These are phyloP conservation scores for Chamaetylas fuelleborni DNA, from an alignment of 2,113 vertebrate species.

Conservation along the genomic window DNA sequence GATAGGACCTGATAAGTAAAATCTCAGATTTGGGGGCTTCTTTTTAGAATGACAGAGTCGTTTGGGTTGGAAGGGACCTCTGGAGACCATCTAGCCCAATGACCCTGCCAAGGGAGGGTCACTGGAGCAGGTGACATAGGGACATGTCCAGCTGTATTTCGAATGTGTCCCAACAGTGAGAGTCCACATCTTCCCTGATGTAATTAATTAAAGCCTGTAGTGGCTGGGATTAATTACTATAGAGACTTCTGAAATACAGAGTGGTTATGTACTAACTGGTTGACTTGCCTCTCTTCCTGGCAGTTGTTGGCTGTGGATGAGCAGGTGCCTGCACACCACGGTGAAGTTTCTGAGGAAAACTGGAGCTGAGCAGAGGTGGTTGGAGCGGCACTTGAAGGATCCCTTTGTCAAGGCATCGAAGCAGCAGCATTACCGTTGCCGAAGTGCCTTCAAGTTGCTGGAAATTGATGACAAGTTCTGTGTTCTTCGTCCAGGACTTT, in stretches of 20 bases:
- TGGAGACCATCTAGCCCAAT: background rate
- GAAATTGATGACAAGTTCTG: slow-evolving; percentile 81
- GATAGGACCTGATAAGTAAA: background rate
- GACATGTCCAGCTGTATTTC: background rate
- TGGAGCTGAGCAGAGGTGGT: slow-evolving; percentile 79
- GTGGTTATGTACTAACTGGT: background rate
- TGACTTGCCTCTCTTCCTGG: fast-evolving
- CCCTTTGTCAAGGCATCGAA: slow-evolving; percentile 88
- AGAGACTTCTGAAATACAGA: too few relatives aligned
- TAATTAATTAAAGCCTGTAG: too few relatives aligned
- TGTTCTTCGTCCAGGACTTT: slow-evolving; percentile 80
- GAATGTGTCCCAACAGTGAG: fast-evolving
- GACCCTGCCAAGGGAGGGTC: background rate
- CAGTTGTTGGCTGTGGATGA: background rate
- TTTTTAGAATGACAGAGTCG: background rate
- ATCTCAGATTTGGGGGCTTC: background rate
- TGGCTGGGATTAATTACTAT: fast-evolving
- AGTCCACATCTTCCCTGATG: too few relatives aligned
- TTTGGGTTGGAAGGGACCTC: background rate
- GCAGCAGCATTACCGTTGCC: slow-evolving; percentile 82
- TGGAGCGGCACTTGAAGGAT: slow-evolving; percentile 82
- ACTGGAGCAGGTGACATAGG: background rate
- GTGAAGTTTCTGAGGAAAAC: slow-evolving; percentile 50
- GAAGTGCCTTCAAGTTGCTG: slow-evolving; percentile 93
- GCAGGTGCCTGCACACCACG: slow-evolving; percentile 67